Evolutionary conservation across 2,888 invertebrate genomes (phyloP).

Genomic region (Dendrolimus pini): DNA sequence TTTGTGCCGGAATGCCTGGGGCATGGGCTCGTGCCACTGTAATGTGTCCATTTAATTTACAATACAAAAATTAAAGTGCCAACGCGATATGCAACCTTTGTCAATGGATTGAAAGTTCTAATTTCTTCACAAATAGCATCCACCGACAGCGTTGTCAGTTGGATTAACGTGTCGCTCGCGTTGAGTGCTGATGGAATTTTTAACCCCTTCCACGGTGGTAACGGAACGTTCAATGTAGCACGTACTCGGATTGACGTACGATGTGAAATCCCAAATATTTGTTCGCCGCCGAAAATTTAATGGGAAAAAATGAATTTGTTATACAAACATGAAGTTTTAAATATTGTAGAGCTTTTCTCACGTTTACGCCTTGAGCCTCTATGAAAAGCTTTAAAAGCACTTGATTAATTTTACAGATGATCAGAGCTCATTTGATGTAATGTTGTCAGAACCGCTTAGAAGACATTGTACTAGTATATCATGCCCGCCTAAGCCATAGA

Average conservation of each 20-base stretch:
- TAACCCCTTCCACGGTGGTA: slow-evolving; percentile 11
- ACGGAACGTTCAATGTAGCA: not conserved
- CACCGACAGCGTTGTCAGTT: slow-evolving; percentile 16
- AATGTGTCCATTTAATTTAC: slow-evolving; percentile 65
- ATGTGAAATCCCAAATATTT: not conserved
- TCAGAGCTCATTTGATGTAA: no score
- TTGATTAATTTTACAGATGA: no score
- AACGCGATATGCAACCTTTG: slow-evolving; percentile 29
- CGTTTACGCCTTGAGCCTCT: no score
- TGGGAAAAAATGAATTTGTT: not conserved
- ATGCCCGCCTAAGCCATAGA: no score
- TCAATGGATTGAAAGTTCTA: slow-evolving; percentile 25
- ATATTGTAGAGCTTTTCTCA: no score
- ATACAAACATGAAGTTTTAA: not conserved
- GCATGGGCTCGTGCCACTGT: slow-evolving; percentile 32
- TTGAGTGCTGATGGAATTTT: slow-evolving; percentile 17
- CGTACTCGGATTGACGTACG: not conserved
- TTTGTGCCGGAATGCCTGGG: slow-evolving; percentile 48
- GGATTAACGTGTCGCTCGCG: slow-evolving; percentile 14
- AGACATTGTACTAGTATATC: no score
- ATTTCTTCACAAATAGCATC: slow-evolving; percentile 23
- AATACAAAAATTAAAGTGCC: slow-evolving; percentile 36
- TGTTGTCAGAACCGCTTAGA: no score
- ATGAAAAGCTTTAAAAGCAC: no score
- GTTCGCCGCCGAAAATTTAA: not conserved